Conservation (phyloP, 2,888 invertebrate species). For the Falcaria lacertinaria region DNA sequence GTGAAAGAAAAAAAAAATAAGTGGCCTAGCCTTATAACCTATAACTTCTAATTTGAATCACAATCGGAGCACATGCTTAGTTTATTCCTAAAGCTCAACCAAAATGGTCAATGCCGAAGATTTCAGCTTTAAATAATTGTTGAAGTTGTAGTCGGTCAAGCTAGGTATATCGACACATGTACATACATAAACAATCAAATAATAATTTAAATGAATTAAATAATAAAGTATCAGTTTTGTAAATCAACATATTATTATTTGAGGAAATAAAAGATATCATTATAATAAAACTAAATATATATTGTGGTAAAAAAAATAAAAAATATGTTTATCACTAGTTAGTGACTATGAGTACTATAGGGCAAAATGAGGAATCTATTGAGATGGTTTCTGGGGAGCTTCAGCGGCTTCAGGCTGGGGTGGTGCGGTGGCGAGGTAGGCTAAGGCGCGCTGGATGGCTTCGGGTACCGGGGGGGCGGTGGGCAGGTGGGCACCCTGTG, state of each 20-base stretch:
- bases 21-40: no score
- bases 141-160: no score
- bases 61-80: no score
- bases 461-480: constrained; percentile 86
- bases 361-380: constrained; percentile 39
- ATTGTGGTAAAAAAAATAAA: constrained; percentile 45
- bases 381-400: constrained; percentile 5
- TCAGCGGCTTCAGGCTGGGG: constrained; percentile 32
- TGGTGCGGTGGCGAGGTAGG: constrained; percentile 82
- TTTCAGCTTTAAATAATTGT: no score
- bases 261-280: constrained; percentile 5
- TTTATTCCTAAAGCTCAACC: no score
- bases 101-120: no score
- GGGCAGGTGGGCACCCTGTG: constrained; percentile 81
- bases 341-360: constrained; percentile 37
- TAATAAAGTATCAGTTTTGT: background rate
- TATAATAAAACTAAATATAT: constrained; percentile 6
- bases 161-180: no score
- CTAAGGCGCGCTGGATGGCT: constrained; percentile 83
- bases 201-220: no score
- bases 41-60: no score
- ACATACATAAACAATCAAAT: no score
- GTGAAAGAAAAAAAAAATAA: no score
- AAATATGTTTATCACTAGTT: constrained; percentile 28
- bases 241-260: background rate